These are phyloP conservation scores for Elephantulus edwardii DNA, from an alignment of 2,113 vertebrate genomes.

Conservation along the genomic window DNA sequence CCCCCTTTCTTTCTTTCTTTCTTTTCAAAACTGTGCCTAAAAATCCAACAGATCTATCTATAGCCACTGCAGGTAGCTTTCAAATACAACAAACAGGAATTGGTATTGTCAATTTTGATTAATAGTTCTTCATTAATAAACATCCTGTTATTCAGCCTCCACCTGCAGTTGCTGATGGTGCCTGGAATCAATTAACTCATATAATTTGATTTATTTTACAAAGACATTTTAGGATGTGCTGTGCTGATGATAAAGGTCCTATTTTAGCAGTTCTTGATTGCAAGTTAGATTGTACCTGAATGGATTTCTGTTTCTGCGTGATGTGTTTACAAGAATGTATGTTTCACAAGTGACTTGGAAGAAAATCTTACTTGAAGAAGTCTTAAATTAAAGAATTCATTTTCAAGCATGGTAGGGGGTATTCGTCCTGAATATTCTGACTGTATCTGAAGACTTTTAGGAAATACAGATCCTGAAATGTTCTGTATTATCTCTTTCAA, in stretches of 20 bases:
- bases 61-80: slow-evolving; percentile 85
- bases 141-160: slow-evolving; percentile 96
- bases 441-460: slow-evolving; percentile 72
- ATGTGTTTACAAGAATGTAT: slow-evolving; percentile 66
- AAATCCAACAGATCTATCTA: slow-evolving; percentile 71
- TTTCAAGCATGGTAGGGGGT: slow-evolving; percentile 70
- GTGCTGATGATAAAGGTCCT: slow-evolving; percentile 85
- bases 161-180: slow-evolving; percentile 93
- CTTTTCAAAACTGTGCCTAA: slow-evolving; percentile 74
- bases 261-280: slow-evolving; percentile 82
- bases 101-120: slow-evolving; percentile 93
- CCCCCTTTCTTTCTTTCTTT: too few relatives aligned
- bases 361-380: slow-evolving; percentile 77
- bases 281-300: slow-evolving; percentile 84
- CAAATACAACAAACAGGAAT: slow-evolving; percentile 87
- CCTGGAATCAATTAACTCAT: slow-evolving; percentile 97
- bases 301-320: slow-evolving; percentile 79
- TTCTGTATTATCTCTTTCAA: slow-evolving; percentile 10
- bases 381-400: slow-evolving; percentile 76
- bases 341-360: slow-evolving; percentile 59
- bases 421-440: slow-evolving; percentile 47
- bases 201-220: slow-evolving; percentile 92
- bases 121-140: slow-evolving; percentile 96
- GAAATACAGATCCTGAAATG: slow-evolving; percentile 55
- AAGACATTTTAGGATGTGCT: slow-evolving; percentile 87